Conservation (phyloP, 2,797 vertebrate genomes). For the Allobates femoralis region DNA sequence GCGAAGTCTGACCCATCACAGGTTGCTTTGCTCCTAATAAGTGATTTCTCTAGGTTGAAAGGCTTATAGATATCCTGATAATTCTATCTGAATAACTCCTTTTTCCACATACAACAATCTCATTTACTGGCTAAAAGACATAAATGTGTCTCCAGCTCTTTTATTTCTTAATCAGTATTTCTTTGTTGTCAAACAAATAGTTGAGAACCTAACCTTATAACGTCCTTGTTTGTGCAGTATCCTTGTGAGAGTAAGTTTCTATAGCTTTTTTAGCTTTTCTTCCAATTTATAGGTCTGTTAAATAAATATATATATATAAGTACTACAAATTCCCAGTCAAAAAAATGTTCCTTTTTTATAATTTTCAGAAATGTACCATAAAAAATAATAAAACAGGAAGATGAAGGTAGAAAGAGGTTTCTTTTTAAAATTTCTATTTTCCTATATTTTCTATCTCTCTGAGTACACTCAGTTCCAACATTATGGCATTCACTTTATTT, state of each 20-base stretch:
- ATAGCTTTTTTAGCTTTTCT: not conserved
- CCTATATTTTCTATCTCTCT: no score
- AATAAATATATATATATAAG: not conserved
- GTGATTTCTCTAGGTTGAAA: constrained; percentile 33
- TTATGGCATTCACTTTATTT: no score
- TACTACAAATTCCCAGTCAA: not conserved
- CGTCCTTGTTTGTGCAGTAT: constrained; percentile 73
- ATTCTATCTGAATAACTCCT: constrained; percentile 41
- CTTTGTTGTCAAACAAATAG: constrained; percentile 67
- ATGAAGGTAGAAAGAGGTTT: no score
- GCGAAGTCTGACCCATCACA: constrained; percentile 18
- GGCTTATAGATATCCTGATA: constrained; percentile 54
- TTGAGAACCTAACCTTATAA: constrained; percentile 71
- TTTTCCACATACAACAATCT: constrained; percentile 37
- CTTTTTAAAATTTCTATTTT: no score
- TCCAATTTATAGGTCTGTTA: not conserved
- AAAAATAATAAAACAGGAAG: no score
- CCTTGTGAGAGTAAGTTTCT: constrained; percentile 5
- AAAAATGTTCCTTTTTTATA: not conserved
- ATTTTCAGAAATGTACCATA: no score
- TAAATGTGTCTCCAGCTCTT: constrained; percentile 42
- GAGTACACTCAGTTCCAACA: no score
- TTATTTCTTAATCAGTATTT: constrained; percentile 59
- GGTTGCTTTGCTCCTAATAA: constrained; percentile 36
- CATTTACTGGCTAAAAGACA: constrained; percentile 40